Conservation (phyloP, 1,140 invertebrate species). For the Leguminivora glycinivorella region DNA sequence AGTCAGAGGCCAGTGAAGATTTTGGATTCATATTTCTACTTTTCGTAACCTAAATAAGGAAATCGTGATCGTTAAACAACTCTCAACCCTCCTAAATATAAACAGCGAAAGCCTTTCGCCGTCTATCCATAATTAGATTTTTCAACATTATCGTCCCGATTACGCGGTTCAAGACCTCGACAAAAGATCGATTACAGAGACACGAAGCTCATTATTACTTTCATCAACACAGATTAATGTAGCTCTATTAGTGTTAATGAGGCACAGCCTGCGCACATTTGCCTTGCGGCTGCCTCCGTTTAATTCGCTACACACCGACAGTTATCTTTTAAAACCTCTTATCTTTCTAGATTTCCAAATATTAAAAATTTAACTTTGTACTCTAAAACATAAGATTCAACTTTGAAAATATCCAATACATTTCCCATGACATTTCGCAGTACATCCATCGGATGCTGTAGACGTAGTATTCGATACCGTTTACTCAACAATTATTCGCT, state of each 20-base stretch:
- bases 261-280: constrained; percentile 47
- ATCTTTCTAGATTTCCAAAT: neutral
- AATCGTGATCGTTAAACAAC: no score
- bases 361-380: neutral
- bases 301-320: constrained; percentile 32
- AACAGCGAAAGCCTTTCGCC: neutral
- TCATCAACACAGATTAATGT: constrained; percentile 53
- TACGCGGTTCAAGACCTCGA: constrained; percentile 29
- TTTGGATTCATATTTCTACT: no score
- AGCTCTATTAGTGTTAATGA: constrained; percentile 54
- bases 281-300: constrained; percentile 39
- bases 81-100: neutral
- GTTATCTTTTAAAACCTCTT: neutral
- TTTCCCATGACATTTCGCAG: neutral
- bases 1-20: no score
- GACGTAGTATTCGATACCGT: neutral
- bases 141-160: constrained; percentile 33
- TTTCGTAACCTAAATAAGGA: no score
- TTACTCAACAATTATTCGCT: constrained; percentile 28
- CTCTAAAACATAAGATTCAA: neutral
- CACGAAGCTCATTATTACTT: constrained; percentile 45
- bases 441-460: constrained; percentile 28
- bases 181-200: constrained; percentile 34
- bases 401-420: neutral
- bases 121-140: neutral